Evolutionary conservation across 1,140 invertebrate species (phyloP), one percentile per base, ranked within the genome.

Genomic region (Solen grandis): DNA sequence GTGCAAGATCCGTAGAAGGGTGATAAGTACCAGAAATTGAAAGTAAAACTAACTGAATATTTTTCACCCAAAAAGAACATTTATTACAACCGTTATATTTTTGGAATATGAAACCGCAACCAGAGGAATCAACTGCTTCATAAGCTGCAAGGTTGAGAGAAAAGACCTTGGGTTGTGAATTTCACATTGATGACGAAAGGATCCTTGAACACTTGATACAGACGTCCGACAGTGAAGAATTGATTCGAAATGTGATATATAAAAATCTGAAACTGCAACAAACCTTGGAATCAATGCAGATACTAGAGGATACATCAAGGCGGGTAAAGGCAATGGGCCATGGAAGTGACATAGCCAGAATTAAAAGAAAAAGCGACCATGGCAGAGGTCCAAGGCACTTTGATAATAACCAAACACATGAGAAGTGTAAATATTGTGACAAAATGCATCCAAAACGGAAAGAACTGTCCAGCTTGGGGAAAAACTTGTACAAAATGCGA

Each of bases 391-490:
- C 10, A 50, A 50, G 46, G n/a, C 46, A 50, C 10, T 50, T 50
- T 50, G 46, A 50, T n/a, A 50, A 50, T 50, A 50, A 50, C 46
- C 46, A 50, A 10, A n/a, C 46, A 50, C n/a, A 50, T 50, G n/a
- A 50, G n/a, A 10, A n/a, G n/a, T 50, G 46, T 50, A 50, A 50
- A 50, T 50, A n/a, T n/a, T 50, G 46, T 50, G 46, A 50, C 46
- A 50, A n/a, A n/a, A 50, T 13, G 46, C 46, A 50, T 50, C 46
- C 46, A 50, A 10, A 50, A 50, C 46, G n/a, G n/a, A 50, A 50
- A n/a, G 46, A 50, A n/a, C 46, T 50, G 46, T 50, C 46, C 46
- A 50, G 46, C 46, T 50, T 50, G 46, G 46, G 46, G 46, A 50
- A 50, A n/a, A 50, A 50, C 46, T 13, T 50, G 46, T n/a, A n/a